Evolutionary conservation across 2,797 vertebrate species (phyloP), one percentile per base, ranked within the genome.

Genomic region (Sebastes goodei): DNA sequence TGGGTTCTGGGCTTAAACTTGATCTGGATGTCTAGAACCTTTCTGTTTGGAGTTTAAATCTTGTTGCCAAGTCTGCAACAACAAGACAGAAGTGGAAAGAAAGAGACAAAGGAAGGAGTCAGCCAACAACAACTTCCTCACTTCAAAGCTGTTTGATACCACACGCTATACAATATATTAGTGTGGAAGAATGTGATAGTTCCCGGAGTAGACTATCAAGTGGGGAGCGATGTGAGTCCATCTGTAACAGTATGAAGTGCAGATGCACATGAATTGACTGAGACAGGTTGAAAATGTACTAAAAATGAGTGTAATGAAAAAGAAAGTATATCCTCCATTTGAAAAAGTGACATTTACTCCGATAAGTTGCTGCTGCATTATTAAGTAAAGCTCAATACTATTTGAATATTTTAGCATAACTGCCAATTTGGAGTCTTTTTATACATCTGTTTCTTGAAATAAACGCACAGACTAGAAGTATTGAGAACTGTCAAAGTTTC

Each of bases 401-500:
- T 76, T 33, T 61, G 64, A 83, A 76, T 74, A 74, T 74, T 59
- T 79, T 32, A 80, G 17, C 73, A 60, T n/a, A 46, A 52, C 17
- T 63, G 30, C 33, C 57, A 59, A 23, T 69, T 81, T 68, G 67
- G 38, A 64, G 33, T 67, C 67, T 60, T 64, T n/a, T 62, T n/a
- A 30, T 14, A 42, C 23, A 52, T 64, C 27, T 70, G 49, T 69
- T 70, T 79, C 64, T 69, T 67, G 29, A 85, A 80, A 83, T 81
- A 46, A 82, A 80, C 72, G n/a, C 72, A 77, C 10, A 55, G 59
- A 81, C 52, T 46, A 53, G 17, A 49, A 78, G 70, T 57, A 70
- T 61, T 59, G 4, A 78, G 68, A 74, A 21, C 85, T 81, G 86
- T 86, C 80, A 86, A 87, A 89, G 84, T 88, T 89, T 89, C 83